A percentile compares a stretch with the other conserved stretches of the same genome.
These are phyloP conservation scores for Chiridota heheva DNA, from an alignment of 35 echinoderm and acorn worm species.

Conservation along the genomic window DNA sequence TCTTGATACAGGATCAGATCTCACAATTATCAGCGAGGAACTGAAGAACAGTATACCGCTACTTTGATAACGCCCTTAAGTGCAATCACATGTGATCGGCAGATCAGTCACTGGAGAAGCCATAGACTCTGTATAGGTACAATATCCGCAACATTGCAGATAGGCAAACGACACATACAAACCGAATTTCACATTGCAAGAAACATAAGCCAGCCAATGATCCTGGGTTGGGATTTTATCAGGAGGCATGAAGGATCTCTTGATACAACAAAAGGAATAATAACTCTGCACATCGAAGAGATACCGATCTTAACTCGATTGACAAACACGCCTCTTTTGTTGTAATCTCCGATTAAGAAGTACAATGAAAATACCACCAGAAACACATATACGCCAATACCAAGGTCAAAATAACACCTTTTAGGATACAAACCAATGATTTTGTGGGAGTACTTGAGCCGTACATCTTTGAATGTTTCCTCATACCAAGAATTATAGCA, in stretches of 20 bases:
- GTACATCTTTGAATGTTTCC: too few species aligned
- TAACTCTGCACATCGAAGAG: neutral
- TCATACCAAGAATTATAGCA: too few species aligned
- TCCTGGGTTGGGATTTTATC: conserved; percentile 20
- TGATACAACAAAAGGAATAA: neutral
- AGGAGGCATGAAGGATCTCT: neutral
- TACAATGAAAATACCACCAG: neutral
- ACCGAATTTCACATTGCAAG: neutral
- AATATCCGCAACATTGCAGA: neutral
- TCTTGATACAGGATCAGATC: neutral
- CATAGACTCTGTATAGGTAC: neutral
- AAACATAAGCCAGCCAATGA: neutral
- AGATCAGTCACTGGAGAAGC: neutral
- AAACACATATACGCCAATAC: neutral
- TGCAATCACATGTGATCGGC: neutral
- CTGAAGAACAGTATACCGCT: neutral
- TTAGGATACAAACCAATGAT: too few species aligned
- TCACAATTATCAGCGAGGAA: conserved; percentile 5
- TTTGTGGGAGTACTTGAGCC: too few species aligned
- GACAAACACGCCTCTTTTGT: neutral
- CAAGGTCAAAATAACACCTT: too few species aligned
- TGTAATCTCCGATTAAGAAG: neutral
- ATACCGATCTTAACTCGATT: neutral
- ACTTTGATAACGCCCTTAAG: neutral
- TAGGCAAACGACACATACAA: neutral